These are phyloP conservation scores for Mobula hypostoma DNA, from an alignment of 2,113 vertebrate genomes.

Conservation along the genomic window DNA sequence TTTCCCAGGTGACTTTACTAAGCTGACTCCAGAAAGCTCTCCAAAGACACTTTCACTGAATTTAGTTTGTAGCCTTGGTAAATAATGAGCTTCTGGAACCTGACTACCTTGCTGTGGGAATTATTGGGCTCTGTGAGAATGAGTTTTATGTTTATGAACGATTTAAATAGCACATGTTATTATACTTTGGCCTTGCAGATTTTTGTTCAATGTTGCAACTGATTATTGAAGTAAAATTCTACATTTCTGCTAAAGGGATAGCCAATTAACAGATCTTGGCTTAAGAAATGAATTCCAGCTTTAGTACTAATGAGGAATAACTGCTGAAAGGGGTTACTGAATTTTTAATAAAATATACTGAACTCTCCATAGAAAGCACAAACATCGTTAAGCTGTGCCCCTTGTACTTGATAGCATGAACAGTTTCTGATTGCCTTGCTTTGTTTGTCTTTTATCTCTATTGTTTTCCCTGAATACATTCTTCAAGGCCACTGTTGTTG, in stretches of 20 bases:
- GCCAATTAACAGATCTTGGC: background rate
- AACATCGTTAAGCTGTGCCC: background rate
- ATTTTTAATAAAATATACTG: constrained; percentile 19
- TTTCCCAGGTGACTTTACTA: background rate
- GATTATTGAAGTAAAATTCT: background rate
- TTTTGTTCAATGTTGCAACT: background rate
- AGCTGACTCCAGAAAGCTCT: background rate
- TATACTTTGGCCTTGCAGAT: background rate
- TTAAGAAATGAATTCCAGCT: background rate
- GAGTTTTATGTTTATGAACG: constrained; percentile 25
- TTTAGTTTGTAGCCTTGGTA: background rate
- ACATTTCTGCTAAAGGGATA: background rate
- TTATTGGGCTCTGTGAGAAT: background rate
- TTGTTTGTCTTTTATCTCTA: background rate
- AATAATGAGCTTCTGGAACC: constrained; percentile 10
- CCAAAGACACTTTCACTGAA: background rate
- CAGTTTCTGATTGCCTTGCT: background rate
- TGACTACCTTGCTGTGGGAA: background rate
- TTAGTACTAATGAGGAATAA: background rate
- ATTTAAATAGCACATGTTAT: background rate
- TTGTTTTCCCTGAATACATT: background rate
- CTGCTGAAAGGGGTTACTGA: background rate
- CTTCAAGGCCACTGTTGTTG: background rate
- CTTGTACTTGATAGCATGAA: background rate
- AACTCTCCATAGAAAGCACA: background rate